Conservation (phyloP, 2,888 invertebrate genomes). For the Spodoptera picta region DNA sequence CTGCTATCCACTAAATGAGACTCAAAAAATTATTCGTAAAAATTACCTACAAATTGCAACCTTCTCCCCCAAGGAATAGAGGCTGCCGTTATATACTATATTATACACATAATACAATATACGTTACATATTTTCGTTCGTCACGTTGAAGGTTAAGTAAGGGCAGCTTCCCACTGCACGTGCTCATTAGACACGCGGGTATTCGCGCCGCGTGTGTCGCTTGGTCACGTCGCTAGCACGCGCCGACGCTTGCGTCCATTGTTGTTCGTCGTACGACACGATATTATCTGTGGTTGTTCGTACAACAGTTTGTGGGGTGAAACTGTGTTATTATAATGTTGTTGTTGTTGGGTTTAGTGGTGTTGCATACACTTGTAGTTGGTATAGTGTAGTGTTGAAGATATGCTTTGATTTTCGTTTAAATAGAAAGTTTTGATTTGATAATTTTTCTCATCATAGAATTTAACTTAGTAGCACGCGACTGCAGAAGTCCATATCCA, state of each 20-base stretch:
- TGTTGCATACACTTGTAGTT: too few species aligned
- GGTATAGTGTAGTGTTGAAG: too few species aligned
- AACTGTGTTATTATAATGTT: slow-evolving; percentile 8
- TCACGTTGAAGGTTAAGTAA: slow-evolving; percentile 66
- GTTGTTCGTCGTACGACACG: slow-evolving; percentile 55
- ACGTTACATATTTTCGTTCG: slow-evolving; percentile 10
- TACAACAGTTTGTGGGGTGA: slow-evolving; percentile 1
- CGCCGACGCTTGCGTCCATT: slow-evolving; percentile 69
- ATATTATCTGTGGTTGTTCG: slow-evolving; percentile 33
- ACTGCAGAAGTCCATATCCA: too few species aligned
- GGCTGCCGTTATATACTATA: too few species aligned
- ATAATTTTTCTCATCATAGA: too few species aligned
- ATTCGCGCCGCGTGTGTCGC: slow-evolving; percentile 79
- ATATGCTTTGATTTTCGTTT: too few species aligned
- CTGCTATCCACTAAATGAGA: too few species aligned
- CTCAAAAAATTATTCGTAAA: too few species aligned
- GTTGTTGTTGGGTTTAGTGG: background rate
- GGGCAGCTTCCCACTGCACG: slow-evolving; percentile 72
- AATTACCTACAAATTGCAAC: too few species aligned
- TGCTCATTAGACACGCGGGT: slow-evolving; percentile 79
- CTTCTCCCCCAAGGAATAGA: too few species aligned
- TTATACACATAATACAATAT: slow-evolving; percentile 2
- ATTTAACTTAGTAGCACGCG: too few species aligned
- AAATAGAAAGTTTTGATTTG: too few species aligned
- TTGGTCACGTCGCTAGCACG: slow-evolving; percentile 83